A percentile compares a stretch with the other conserved stretches of the same genome.
These are phyloP conservation scores for Otocyon megalotis DNA, from an alignment of 2,113 vertebrate species.

Conservation along the genomic window DNA sequence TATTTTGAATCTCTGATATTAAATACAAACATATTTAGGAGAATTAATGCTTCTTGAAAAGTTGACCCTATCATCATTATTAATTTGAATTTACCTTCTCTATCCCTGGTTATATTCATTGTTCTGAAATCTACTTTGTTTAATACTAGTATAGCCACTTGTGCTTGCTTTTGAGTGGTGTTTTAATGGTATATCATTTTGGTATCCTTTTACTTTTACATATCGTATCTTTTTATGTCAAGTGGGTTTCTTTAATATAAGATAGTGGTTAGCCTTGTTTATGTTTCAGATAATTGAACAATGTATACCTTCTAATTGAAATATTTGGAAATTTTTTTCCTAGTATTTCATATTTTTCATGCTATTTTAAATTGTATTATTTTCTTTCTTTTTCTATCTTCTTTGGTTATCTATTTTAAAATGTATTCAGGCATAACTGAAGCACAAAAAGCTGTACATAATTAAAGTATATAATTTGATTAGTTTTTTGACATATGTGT, in stretches of 20 bases:
- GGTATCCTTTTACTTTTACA: background rate
- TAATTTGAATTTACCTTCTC: background rate
- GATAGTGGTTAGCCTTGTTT: background rate
- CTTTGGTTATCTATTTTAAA: slow-evolving; percentile 40
- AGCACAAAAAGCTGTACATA: background rate
- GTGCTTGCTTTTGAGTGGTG: background rate
- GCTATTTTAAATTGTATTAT: background rate
- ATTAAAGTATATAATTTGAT: slow-evolving; percentile 4
- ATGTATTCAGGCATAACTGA: background rate
- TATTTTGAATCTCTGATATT: background rate
- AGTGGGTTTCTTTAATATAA: background rate
- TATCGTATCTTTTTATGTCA: background rate
- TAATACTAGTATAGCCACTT: background rate
- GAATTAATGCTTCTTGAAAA: background rate
- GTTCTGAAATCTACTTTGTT: slow-evolving; percentile 1
- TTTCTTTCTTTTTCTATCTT: background rate
- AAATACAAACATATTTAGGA: background rate
- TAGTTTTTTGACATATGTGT: background rate
- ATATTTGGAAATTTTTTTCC: slow-evolving; percentile 49
- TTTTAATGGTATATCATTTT: background rate
- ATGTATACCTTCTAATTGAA: background rate
- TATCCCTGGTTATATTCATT: background rate
- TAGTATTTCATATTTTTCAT: slow-evolving; percentile 2
- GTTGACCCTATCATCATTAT: background rate
- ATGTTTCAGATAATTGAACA: slow-evolving; percentile 21